Evolutionary conservation across 2,797 vertebrate species (phyloP), one percentile per base, ranked within the genome.

Genomic region (Antennarius maculatus): DNA sequence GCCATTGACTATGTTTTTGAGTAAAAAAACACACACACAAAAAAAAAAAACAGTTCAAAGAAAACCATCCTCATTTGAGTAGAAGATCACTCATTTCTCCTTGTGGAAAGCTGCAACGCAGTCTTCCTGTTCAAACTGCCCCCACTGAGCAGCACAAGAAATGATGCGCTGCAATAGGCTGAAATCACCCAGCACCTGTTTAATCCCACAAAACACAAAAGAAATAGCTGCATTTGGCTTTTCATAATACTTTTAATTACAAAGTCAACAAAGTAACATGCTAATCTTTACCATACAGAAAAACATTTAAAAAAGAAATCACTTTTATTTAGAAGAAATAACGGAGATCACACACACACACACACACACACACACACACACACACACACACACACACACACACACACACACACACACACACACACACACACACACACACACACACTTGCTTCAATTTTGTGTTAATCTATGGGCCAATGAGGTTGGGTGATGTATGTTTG

Each of bases 11-110:
- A 61, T 80, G 68, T 75, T 74, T 69, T 55, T 54, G 62, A 71
- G 60, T 46, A 54, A 10, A 27, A 13, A 23, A 23, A 23, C 1
- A 23, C 1, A 23, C 1, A 23, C 1, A 34, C 1, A 34, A 0
- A 14, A 9, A 48, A 17, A 61, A 69, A 60, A 50, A 54, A 12
- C 14, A 15, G 77, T 67, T 54, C 79, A 77, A 77, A 70, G 80
- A 80, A 74, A 87, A 86, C 73, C 66, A 75, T 90, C 77, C 74
- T 89, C 75, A 88, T 90, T 84, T 85, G 53, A 69, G 61, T 54
- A 73, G 71, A 80, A 66, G 64, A 83, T 69, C 63, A 31, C 18
- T 78, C 61, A 58, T 80, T 77, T 58, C 43, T 45, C 72, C 66
- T 52, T 28, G 15, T 58, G 76, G 63, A 71, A 77, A 64, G 54